Base-by-base conservation (phyloP, 2,888 invertebrate species). In the Drosophila kuntzei region DNA sequence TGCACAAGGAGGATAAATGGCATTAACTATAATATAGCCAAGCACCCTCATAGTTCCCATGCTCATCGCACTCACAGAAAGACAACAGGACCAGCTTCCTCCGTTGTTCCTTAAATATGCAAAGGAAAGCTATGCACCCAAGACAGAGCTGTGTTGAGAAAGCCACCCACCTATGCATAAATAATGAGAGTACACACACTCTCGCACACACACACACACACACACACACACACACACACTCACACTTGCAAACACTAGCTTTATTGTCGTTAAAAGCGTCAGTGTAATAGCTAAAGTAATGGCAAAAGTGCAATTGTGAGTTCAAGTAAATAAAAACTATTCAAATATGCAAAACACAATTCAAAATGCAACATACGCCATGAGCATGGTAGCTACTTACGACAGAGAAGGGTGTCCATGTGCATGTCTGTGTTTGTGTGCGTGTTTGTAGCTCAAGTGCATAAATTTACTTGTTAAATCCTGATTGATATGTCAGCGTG, bases 391-490 rank as follows among this genome's bases (percentile, higher is more conserved):
- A 58, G 7, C 32, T 49, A 41, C 53, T 54, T 46, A 27, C 55
- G 7, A 3, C 9, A 22, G 32, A 4, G 7, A 20, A 27, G 29
- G 43, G 18, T 25, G 39, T 46, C 20, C 14, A 44, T 54, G n/a
- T 57, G 47, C 66, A 29, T 39, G 29, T n/a, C 7, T 22, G 22
- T 22, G 12, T n/a, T 2, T 62, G 47, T 25, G 50, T 46, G 46
- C 41, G 39, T 50, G 54, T 36, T 58, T 68, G 53, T 54, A 68
- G 49, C 83, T 80, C 73, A 81, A 85, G 90, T 88, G 89, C 90
- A 90, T 90, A 90, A 86, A 90, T 89, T 89, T 86, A 68, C 79
- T 82, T 86, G 85, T 82, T 83, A 90, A 90, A 77, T 79, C 80
- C 87, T 89, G 90, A 90, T 90, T 90, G 90, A 90, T 90, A 89